phyloP scores from a whole-genome alignment of 1,140 invertebrate species.

The Goniozus legneri region DNA sequence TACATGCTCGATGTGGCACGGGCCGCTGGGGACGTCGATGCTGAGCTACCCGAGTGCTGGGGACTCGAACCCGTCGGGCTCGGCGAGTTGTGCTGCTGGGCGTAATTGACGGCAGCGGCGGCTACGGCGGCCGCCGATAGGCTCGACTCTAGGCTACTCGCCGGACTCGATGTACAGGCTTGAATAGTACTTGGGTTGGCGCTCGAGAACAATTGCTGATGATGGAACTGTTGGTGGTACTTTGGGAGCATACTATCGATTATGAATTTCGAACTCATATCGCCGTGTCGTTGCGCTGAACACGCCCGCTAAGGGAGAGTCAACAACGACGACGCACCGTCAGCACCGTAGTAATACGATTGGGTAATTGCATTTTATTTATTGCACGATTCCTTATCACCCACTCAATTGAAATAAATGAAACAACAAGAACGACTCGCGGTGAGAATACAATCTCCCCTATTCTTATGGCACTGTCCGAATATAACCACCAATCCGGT shows the following conservation, averaged over 20 bases:
- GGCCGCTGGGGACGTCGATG: constrained; percentile 58
- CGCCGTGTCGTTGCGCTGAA: constrained; percentile 37
- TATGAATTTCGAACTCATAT: constrained; percentile 93
- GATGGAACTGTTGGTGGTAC: constrained; percentile 80
- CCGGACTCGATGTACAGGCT: constrained; percentile 54
- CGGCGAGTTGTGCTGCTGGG: constrained; percentile 46
- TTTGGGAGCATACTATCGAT: constrained; percentile 96
- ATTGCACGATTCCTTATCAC: too few relatives aligned
- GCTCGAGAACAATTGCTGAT: constrained; percentile 62
- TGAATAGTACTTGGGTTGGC: constrained; percentile 52
- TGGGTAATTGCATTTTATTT: too few relatives aligned
- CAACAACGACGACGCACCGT: constrained; percentile 31
- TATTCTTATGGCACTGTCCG: too few relatives aligned
- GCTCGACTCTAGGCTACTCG: constrained; percentile 55
- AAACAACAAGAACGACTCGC: too few relatives aligned
- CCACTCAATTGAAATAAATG: too few relatives aligned
- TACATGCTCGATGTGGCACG: constrained; percentile 62
- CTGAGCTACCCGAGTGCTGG: constrained; percentile 51
- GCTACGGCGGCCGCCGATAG: constrained; percentile 45
- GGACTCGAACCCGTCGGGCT: constrained; percentile 52
- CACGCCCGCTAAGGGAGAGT: constrained; percentile 30
- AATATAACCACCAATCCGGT: too few relatives aligned
- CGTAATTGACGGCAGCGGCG: constrained; percentile 57
- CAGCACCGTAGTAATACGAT: too few relatives aligned
- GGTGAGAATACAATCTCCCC: too few relatives aligned